Conservation (phyloP, 2,113 vertebrate genomes). For the Larimichthys crocea region DNA sequence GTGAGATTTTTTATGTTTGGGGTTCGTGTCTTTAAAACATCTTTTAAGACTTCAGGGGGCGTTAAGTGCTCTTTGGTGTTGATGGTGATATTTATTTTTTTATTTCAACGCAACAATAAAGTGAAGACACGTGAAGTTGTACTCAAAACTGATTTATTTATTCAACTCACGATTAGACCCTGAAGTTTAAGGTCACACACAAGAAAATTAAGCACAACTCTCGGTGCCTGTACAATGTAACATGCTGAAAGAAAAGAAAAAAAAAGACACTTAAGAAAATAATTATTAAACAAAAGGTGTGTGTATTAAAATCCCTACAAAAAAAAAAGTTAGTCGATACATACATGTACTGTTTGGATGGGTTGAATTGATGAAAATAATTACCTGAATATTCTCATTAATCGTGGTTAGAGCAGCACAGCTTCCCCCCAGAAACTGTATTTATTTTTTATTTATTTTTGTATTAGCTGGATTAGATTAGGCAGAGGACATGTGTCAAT, state of each 20-base stretch:
- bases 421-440: conserved; percentile 37
- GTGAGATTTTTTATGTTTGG: too few relatives aligned
- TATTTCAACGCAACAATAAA: neutral
- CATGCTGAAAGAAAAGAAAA: conserved; percentile 71
- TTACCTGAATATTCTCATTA: conserved; percentile 55
- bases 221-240: conserved; percentile 72
- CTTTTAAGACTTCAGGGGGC: neutral
- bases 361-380: conserved; percentile 27
- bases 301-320: conserved; percentile 54
- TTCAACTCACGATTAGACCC: conserved; percentile 69
- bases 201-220: conserved; percentile 70
- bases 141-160: conserved; percentile 81
- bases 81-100: neutral
- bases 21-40: neutral
- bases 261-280: conserved; percentile 31
- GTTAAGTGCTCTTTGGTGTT: neutral
- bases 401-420: conserved; percentile 57
- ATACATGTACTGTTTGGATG: conserved; percentile 32
- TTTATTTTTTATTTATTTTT: conserved; percentile 22
- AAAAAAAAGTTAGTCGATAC: conserved; percentile 45
- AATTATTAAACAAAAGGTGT: conserved; percentile 38
- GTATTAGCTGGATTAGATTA: conserved; percentile 53
- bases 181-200: conserved; percentile 50
- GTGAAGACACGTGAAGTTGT: conserved; percentile 23
- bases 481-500: conserved; percentile 33